phyloP scores from a whole-genome alignment of 2,797 vertebrate species.

The Champsocephalus gunnari region DNA sequence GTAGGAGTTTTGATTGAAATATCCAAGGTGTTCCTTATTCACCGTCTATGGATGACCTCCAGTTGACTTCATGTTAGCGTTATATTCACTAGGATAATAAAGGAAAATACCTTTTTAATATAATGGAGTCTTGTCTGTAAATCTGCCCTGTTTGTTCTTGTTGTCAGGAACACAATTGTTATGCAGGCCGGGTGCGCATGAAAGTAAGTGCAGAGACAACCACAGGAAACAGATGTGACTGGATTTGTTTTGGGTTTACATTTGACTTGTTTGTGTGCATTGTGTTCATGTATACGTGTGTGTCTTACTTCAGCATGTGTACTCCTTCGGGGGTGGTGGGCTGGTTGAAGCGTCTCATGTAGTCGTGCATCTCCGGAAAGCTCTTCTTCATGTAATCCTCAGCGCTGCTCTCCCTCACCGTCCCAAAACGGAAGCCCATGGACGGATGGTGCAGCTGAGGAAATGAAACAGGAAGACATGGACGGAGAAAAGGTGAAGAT shows the following conservation, averaged over 20 bases:
- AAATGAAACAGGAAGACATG: slow-evolving; percentile 79
- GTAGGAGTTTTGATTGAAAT: slow-evolving; percentile 15
- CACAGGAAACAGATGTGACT: slow-evolving; percentile 30
- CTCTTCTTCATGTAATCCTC: slow-evolving; percentile 98
- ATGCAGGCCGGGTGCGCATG: slow-evolving; percentile 9
- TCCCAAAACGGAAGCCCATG: slow-evolving; percentile 93
- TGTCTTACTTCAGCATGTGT: slow-evolving; percentile 91
- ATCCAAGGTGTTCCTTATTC: slow-evolving; percentile 20
- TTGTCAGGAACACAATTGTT: slow-evolving; percentile 18
- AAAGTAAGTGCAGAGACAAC: slow-evolving; percentile 24
- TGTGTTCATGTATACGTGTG: slow-evolving; percentile 3
- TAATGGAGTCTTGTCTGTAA: slow-evolving; percentile 1
- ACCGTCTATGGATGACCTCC: slow-evolving; percentile 1
- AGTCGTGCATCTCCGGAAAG: slow-evolving; percentile 95
- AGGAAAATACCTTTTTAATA: background rate
- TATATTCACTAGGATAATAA: background rate
- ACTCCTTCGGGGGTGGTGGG: slow-evolving; percentile 93
- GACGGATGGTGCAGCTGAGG: slow-evolving; percentile 94
- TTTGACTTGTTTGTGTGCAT: background rate
- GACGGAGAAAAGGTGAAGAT: slow-evolving; percentile 81
- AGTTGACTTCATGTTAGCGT: background rate
- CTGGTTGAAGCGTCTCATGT: slow-evolving; percentile 91
- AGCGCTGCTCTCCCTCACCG: slow-evolving; percentile 96
- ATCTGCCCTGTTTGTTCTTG: slow-evolving; percentile 21
- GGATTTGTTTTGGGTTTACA: slow-evolving; percentile 16